Evolutionary conservation across 2,888 invertebrate genomes (phyloP).

Genomic region (Caenorhabditis sp.): DNA sequence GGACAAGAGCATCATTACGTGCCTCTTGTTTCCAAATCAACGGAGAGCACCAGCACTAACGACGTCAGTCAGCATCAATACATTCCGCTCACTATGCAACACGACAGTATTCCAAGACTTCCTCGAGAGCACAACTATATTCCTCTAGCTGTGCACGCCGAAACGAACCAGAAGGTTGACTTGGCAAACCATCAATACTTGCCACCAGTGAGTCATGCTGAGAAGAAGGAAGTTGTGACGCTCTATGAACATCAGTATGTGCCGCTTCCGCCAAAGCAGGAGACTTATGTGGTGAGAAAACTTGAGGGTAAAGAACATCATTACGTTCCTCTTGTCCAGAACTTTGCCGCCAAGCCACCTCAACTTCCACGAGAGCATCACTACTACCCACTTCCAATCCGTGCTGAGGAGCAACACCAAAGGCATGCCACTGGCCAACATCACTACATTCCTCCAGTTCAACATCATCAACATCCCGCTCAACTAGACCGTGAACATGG

Average conservation of each 20-base stretch:
- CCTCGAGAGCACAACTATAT: slow-evolving; percentile 61
- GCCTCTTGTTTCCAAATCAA: slow-evolving; percentile 51
- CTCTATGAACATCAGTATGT: slow-evolving; percentile 57
- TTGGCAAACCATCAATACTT: slow-evolving; percentile 56
- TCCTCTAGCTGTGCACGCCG: slow-evolving; percentile 44
- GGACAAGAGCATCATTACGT: slow-evolving; percentile 55
- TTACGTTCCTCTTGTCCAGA: slow-evolving; percentile 59
- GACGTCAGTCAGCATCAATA: slow-evolving; percentile 50
- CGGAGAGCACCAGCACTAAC: slow-evolving; percentile 15
- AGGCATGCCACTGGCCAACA: slow-evolving; percentile 40
- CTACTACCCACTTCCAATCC: slow-evolving; percentile 55
- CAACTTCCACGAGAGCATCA: slow-evolving; percentile 59
- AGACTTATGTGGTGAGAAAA: slow-evolving; percentile 49
- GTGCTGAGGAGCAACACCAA: slow-evolving; percentile 23
- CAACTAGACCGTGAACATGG: slow-evolving; percentile 43
- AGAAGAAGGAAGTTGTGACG: slow-evolving; percentile 46
- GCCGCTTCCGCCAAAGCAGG: slow-evolving; percentile 47
- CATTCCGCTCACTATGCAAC: slow-evolving; percentile 44
- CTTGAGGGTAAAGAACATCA: slow-evolving; percentile 51
- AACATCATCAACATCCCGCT: slow-evolving; percentile 9
- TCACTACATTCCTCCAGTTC: slow-evolving; percentile 43
- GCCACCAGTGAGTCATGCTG: slow-evolving; percentile 48
- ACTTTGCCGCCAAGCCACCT: slow-evolving; percentile 25
- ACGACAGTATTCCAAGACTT: slow-evolving; percentile 32
- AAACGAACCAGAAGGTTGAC: slow-evolving; percentile 27